Base-by-base conservation (phyloP, 2,113 vertebrate genomes). In the Ceratotherium simum region DNA sequence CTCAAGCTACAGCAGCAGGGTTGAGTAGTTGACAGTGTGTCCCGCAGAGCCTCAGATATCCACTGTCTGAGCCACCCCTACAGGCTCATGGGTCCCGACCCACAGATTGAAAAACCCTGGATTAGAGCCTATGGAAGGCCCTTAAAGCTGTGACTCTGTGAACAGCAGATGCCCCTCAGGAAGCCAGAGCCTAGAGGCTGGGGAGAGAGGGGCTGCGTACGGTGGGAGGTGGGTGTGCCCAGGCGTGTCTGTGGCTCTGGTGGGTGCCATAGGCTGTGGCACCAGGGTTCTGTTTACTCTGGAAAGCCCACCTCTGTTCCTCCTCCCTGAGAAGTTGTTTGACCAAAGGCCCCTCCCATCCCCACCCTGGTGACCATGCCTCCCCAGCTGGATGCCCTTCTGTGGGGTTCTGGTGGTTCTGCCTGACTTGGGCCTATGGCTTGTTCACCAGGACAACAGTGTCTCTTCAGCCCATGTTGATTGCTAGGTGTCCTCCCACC, bases 171-270 rank as follows among this genome's bases (percentile, higher is more conserved):
- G 51, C 39, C 31, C 18, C 60, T 65, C 27, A 7, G 23, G 64
- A 86, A 85, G 67, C 81, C 69, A 13, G 25, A 84, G 25, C 27
- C 8, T 73, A 2, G 73, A 39, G 69, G 58, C 90, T 39, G 6
- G 42, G 92, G 58, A 21, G 36, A 36, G 51, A 20, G 16, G 33
- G 14, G 21, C 36, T n/a, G 3, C n/a, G 14, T 7, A 3, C 72
- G 70, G 23, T 91, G 29, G 75, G 58, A 88, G n/a, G 79, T 54
- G 12, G 18, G 31, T 42, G 51, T 79, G 27, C 4, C 29, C 3
- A 25, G 62, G 60, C 9, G 1, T 20, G 11, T 51, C 80, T 2
- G 0, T 85, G 51, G 33, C 39, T 27, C 17, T 0, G 48, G 3
- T 14, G 67, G 9, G 20, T 42, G 16, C 21, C 70, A 29, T 4